Conservation (phyloP, 1,140 invertebrate species). For the Calycopis cecrops region DNA sequence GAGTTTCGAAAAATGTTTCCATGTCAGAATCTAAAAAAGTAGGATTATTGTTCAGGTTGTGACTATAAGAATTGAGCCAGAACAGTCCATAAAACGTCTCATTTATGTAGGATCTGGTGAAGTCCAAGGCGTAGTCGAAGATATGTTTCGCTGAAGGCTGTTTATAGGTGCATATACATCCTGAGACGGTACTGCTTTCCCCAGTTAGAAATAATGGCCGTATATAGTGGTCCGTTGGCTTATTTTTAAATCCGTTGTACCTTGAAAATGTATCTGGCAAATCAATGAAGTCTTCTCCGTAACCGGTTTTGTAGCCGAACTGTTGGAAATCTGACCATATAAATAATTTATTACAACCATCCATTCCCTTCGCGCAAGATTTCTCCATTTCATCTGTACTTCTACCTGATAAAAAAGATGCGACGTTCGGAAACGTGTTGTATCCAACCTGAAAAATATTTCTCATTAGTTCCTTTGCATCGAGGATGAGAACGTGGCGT, state of each 20-base stretch:
- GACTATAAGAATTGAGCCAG: constrained; percentile 83
- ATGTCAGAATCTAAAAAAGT: constrained; percentile 76
- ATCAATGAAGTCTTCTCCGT: constrained; percentile 61
- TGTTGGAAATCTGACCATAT: constrained; percentile 63
- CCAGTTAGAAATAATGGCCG: constrained; percentile 80
- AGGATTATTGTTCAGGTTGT: constrained; percentile 70
- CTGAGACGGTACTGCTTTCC: constrained; percentile 56
- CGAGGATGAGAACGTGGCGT: too few relatives aligned
- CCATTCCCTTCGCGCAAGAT: constrained; percentile 72
- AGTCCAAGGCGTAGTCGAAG: constrained; percentile 78
- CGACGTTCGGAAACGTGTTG: constrained; percentile 90
- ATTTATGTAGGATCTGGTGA: constrained; percentile 75
- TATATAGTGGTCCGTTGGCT: constrained; percentile 85
- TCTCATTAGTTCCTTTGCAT: background rate
- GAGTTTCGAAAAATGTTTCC: constrained; percentile 66
- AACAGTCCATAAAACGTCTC: constrained; percentile 81
- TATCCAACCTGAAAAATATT: constrained; percentile 78
- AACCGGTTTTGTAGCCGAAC: constrained; percentile 60
- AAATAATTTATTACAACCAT: constrained; percentile 58
- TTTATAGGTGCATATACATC: constrained; percentile 75
- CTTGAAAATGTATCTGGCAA: constrained; percentile 62
- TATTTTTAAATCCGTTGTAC: constrained; percentile 43
- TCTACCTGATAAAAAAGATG: constrained; percentile 84
- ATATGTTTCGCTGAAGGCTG: constrained; percentile 75
- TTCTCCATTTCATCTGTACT: constrained; percentile 64